Percentiles rank a stretch among this genome's conserved stretches.
Conservation (phyloP, 2,113 vertebrate species). For the Scomber japonicus region DNA sequence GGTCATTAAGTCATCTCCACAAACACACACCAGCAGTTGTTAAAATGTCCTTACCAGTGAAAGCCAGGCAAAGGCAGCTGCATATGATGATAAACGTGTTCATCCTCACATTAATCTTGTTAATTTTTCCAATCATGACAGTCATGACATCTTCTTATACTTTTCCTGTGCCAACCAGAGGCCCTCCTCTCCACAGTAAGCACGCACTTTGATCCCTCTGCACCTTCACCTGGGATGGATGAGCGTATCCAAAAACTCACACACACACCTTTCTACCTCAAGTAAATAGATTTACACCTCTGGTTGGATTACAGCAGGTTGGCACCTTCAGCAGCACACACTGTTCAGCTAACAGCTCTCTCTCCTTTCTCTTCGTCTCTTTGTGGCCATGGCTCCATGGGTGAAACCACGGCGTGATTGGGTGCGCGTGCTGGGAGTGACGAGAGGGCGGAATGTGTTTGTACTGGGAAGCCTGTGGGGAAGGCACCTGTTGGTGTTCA, state of each 20-base stretch:
- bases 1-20: not conserved
- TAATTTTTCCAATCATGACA: conserved; percentile 23
- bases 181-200: not conserved
- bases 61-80: conserved; percentile 63
- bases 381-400: conserved; percentile 50
- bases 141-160: conserved; percentile 54
- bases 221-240: conserved; percentile 23
- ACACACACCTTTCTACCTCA: not conserved
- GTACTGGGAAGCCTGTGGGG: conserved; percentile 70
- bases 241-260: not conserved
- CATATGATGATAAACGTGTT: conserved; percentile 63
- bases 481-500: conserved; percentile 84
- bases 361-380: conserved; percentile 18
- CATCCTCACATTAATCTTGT: conserved; percentile 43
- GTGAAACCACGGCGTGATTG: conserved; percentile 69
- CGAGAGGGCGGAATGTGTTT: conserved; percentile 77
- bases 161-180: conserved; percentile 7
- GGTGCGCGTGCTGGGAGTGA: conserved; percentile 71
- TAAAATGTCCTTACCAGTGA: conserved; percentile 73
- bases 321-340: not conserved
- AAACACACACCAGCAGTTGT: not conserved
- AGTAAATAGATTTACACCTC: conserved; percentile 3
- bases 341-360: conserved; percentile 13
- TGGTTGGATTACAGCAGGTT: conserved; percentile 3
- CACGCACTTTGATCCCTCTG: not conserved